phyloP scores from a whole-genome alignment of 2,888 invertebrate genomes.

The Tipula lateralis region DNA sequence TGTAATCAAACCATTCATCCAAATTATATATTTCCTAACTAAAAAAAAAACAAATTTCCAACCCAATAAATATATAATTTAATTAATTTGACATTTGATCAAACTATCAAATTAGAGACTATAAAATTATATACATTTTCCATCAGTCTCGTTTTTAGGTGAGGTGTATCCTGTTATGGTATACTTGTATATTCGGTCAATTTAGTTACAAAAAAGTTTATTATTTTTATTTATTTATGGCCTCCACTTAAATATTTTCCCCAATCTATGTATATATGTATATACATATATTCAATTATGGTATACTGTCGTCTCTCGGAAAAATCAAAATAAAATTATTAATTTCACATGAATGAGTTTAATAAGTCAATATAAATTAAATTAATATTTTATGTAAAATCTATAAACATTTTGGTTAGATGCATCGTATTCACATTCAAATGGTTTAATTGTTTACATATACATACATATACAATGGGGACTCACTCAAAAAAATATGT shows the following conservation, averaged over 20 bases:
- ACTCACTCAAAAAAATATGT: not conserved
- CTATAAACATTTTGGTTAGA: conserved; percentile 6
- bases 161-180: not conserved
- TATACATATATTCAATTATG: not conserved
- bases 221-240: not conserved
- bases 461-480: not conserved
- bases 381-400: not conserved
- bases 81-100: not conserved
- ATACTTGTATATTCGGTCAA: not conserved
- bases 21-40: not conserved
- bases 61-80: not conserved
- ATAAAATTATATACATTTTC: not conserved
- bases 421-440: too few species aligned
- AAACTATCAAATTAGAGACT: not conserved
- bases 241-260: not conserved
- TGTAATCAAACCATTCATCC: not conserved
- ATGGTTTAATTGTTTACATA: not conserved
- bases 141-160: not conserved
- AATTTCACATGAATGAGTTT: not conserved
- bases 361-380: conserved; percentile 11
- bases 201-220: not conserved
- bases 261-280: too few species aligned
- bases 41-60: not conserved
- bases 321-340: not conserved
- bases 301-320: not conserved